A percentile compares a stretch with the other conserved stretches of the same genome.
These are phyloP conservation scores for Benthosema pterotum DNA, from an alignment of 2,797 vertebrate species.

Conservation along the genomic window DNA sequence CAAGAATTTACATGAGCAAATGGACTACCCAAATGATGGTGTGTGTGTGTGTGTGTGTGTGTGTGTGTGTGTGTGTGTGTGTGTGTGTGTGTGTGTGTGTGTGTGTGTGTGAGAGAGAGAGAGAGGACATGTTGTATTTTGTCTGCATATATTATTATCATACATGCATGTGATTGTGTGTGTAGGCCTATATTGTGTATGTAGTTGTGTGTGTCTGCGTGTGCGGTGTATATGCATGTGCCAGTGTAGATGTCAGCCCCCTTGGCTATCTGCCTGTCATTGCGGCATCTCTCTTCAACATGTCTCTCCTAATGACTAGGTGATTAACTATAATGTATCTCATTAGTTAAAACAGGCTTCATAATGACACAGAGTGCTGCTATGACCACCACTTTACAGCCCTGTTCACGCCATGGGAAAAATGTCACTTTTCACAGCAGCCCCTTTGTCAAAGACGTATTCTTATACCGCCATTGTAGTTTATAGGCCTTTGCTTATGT, in stretches of 20 bases:
- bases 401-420: conserved; percentile 7
- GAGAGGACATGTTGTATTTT: too few species aligned
- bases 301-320: conserved; percentile 66
- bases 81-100: not conserved
- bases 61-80: conserved; percentile 24
- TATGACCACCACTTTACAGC: conserved; percentile 22
- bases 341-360: conserved; percentile 75
- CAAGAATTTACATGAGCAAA: too few species aligned
- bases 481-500: too few species aligned
- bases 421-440: conserved; percentile 35
- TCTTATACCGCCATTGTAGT: not conserved
- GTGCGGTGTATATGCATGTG: conserved; percentile 10
- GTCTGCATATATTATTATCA: too few species aligned
- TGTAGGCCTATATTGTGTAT: conserved; percentile 12
- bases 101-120: conserved; percentile 5
- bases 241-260: conserved; percentile 12
- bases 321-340: conserved; percentile 75
- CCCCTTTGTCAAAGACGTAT: too few species aligned
- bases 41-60: conserved; percentile 9
- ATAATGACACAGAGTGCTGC: conserved; percentile 46
- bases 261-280: conserved; percentile 17
- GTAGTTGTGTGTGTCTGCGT: conserved; percentile 6
- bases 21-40: not conserved
- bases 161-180: conserved; percentile 10
- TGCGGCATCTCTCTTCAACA: conserved; percentile 48